phyloP scores from a whole-genome alignment of 2,888 invertebrate species.

The Synergus japonicus region DNA sequence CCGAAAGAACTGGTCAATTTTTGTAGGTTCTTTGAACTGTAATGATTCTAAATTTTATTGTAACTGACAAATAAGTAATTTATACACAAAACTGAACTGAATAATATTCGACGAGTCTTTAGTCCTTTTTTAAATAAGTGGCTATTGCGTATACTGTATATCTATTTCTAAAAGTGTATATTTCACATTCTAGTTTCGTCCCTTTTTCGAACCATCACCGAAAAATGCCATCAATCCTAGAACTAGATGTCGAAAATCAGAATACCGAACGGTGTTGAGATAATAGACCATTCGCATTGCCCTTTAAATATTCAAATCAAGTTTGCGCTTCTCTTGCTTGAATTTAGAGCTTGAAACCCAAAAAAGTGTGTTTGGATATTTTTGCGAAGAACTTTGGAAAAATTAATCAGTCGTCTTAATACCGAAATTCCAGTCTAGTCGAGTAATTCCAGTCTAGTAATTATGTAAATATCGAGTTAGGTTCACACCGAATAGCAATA shows the following conservation, averaged over 20 bases:
- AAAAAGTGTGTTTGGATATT: background rate
- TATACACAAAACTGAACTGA: slow-evolving; percentile 14
- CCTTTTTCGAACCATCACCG: background rate
- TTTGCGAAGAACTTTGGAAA: background rate
- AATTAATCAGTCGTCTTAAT: background rate
- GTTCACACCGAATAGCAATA: background rate
- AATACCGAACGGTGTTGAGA: background rate
- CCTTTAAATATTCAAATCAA: background rate
- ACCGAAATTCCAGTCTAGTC: background rate
- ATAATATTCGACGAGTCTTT: slow-evolving; percentile 9
- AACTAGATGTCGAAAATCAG: background rate
- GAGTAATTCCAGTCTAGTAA: background rate
- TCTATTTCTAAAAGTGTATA: background rate
- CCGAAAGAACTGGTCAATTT: slow-evolving; percentile 9
- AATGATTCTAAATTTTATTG: slow-evolving; percentile 29
- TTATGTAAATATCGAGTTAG: background rate
- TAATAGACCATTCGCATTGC: background rate
- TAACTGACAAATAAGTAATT: slow-evolving; percentile 14
- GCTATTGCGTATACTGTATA: background rate
- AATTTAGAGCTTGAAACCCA: background rate
- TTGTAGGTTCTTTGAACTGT: slow-evolving; percentile 13
- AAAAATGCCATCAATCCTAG: background rate
- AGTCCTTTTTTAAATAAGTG: background rate
- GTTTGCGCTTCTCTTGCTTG: background rate
- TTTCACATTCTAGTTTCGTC: background rate